Conservation (phyloP, 2,113 vertebrate species). For the Seriola rivoliana region DNA sequence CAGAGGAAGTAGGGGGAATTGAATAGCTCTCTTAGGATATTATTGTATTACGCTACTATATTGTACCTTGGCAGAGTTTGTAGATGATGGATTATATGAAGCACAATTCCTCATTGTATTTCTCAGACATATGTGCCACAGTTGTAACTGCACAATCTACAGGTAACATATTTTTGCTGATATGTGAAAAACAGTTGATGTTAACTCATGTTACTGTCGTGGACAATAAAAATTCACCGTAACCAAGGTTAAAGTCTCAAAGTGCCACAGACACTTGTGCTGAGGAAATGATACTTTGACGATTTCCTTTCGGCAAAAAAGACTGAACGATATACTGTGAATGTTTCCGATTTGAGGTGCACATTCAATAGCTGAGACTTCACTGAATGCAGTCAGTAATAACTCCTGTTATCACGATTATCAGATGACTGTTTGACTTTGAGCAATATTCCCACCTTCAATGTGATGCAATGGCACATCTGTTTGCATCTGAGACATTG, state of each 20-base stretch:
- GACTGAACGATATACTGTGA: slow-evolving; percentile 72
- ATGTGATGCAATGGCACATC: slow-evolving; percentile 73
- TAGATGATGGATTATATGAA: slow-evolving; percentile 77
- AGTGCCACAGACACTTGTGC: slow-evolving; percentile 38
- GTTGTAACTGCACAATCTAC: slow-evolving; percentile 67
- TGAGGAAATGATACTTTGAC: slow-evolving; percentile 29
- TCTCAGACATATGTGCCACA: slow-evolving; percentile 55
- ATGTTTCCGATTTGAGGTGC: slow-evolving; percentile 64
- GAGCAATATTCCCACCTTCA: slow-evolving; percentile 81
- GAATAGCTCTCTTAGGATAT: slow-evolving; percentile 52
- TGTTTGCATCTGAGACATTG: slow-evolving; percentile 60
- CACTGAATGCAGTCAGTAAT: slow-evolving; percentile 63
- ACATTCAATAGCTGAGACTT: slow-evolving; percentile 51
- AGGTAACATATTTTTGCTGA: slow-evolving; percentile 57
- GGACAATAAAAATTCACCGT: slow-evolving; percentile 49
- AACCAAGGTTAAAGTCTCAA: slow-evolving; percentile 35
- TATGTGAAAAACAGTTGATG: slow-evolving; percentile 31
- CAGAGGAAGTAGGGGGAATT: slow-evolving; percentile 25
- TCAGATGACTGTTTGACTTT: slow-evolving; percentile 77
- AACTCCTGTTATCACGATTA: slow-evolving; percentile 60
- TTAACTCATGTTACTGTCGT: slow-evolving; percentile 50
- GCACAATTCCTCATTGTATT: slow-evolving; percentile 81
- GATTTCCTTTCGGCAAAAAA: slow-evolving; percentile 50
- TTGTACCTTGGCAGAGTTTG: slow-evolving; percentile 60
- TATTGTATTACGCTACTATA: slow-evolving; percentile 45